Evolutionary conservation across 2,888 invertebrate species (phyloP), one percentile per base, ranked within the genome.

Genomic region (Amblyjoppa proteus): DNA sequence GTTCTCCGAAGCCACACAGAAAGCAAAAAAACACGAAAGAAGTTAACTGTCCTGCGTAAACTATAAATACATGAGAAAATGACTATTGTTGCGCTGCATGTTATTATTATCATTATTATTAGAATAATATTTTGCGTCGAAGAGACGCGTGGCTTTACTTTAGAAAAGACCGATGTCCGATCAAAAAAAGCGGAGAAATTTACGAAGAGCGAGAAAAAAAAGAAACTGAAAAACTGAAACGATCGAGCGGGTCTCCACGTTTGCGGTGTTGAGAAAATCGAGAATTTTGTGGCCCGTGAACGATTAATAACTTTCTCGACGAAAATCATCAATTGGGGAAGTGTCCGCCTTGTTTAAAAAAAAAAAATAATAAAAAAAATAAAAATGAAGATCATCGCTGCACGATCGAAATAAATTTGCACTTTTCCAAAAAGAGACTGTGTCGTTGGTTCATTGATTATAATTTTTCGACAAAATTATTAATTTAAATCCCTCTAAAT

Each of bases 381-480:
- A 13, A 45, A 45, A 16, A 16, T 4, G 16, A 45, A 83, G 81
- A 87, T 88, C 87, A 87, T 86, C 87, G 87, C 87, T 88, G 89
- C 87, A 87, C 88, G 84, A 88, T 85, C 87, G 86, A 87, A 88
- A 87, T 88, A 88, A 88, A 88, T 88, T 88, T 89, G 89, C 88
- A 89, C 88, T 88, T 89, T 89, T 88, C 85, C 88, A 88, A 86
- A 87, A 85, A 87, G 74, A 81, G 61, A 82, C 83, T 79, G 74
- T 83, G 82, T 82, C 75, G 79, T 87, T 82, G 83, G 81, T 70
- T 79, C 41, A 83, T 85, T 82, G 69, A 81, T 85, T 83, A 74
- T 68, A 81, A n/a, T 58, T 45, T 34, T 61, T 61, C n/a, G 20
- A 41, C 20, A 41, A 7, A 61, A 45, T 61, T 64, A 38, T 3